Evolutionary conservation across 1,140 invertebrate genomes (phyloP), one percentile per base, ranked within the genome.

Genomic region (Tenebrio molitor): DNA sequence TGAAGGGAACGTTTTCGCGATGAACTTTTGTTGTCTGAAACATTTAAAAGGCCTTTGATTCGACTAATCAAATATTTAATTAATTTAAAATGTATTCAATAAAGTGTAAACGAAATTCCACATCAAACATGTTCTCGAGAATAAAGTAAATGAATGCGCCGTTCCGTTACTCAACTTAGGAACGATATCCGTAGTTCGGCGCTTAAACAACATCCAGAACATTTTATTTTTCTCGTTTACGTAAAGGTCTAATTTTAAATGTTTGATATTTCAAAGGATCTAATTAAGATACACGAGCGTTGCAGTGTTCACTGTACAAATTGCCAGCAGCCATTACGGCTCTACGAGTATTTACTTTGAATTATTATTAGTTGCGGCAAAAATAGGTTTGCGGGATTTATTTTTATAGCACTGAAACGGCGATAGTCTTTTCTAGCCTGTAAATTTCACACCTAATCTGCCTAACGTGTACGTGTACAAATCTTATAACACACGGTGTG

Each of bases 1-100:
- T 44, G 23, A 44, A 66, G n/a, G 42, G 21, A 41, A 65, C 63
- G 14, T 63, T 63, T 36, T 16, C 15, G 17, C 12, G 34, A 36
- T 39, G n/a, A 42, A 44, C 64, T 42, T 66, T 66, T 66, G 64
- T 66, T 44, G 44, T 50, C 17, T 29, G 19, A 66, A 21, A 42
- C 36, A 33, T 19, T 39, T 44, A 66, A 66, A 44, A 17, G 14
- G 36, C 36, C 64, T 66, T 66, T 66, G 64, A 66, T 66, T 66
- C 39, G 23, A 12, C 36, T 66, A 66, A 66, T 66, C 64, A 66
- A 66, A 66, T 66, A 66, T 66, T 66, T 66, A 66, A 66, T 66
- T 66, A 66, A 66, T 66, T 66, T 66, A 25, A 66, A 66, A 66
- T 66, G 64, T 66, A 44, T 66, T 66, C 64, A 66, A 66, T 66